Conservation (phyloP, 2,113 vertebrate genomes). For the Pygoscelis antarcticus region DNA sequence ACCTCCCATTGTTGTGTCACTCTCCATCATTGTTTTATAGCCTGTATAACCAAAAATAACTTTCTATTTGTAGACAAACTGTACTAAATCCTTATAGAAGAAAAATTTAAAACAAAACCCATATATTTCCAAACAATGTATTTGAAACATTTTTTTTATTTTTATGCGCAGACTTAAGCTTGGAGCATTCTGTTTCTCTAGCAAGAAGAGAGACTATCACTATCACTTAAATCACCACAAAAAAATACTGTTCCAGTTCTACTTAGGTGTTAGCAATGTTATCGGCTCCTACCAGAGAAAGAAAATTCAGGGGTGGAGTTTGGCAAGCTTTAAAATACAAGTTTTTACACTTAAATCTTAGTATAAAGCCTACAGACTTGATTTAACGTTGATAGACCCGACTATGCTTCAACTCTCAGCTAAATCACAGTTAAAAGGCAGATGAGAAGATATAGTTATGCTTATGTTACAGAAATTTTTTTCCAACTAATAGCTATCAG, state of each 20-base stretch:
- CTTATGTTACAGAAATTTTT: background rate
- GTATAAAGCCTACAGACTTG: background rate
- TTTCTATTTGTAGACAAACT: background rate
- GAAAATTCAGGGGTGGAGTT: background rate
- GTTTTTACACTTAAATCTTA: background rate
- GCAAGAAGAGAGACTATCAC: background rate
- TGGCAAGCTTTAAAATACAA: background rate
- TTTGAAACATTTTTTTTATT: background rate
- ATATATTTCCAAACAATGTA: background rate
- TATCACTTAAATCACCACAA: background rate
- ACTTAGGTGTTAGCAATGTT: background rate
- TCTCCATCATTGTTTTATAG: background rate
- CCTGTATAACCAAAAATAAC: background rate
- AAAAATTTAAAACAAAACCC: background rate
- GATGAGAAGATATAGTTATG: background rate
- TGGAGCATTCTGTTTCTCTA: background rate
- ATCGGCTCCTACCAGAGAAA: background rate
- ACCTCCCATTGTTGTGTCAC: background rate
- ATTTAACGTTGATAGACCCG: background rate
- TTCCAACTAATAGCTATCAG: background rate
- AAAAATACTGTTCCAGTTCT: constrained; percentile 16
- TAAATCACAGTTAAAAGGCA: constrained; percentile 2
- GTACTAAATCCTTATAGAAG: background rate
- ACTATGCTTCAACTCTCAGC: background rate
- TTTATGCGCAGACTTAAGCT: background rate